These are phyloP conservation scores for Arremon aurantiirostris DNA, from an alignment of 2,797 vertebrate genomes.

Conservation along the genomic window DNA sequence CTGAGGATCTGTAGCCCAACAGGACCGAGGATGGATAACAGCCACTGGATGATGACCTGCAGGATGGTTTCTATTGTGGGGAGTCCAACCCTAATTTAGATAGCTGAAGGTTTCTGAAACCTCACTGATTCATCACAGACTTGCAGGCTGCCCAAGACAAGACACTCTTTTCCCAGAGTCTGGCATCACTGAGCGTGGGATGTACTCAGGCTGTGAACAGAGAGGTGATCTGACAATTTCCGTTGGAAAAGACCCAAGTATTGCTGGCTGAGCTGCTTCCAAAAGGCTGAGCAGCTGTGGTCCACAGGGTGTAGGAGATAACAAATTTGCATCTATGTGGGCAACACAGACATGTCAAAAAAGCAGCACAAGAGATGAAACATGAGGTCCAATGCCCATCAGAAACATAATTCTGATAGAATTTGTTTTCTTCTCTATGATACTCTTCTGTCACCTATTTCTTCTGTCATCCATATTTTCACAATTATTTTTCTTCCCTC, in stretches of 20 bases:
- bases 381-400: not conserved
- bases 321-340: not conserved
- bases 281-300: not conserved
- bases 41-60: not conserved
- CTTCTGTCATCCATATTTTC: not conserved
- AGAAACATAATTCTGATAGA: not conserved
- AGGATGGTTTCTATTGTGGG: not conserved
- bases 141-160: not conserved
- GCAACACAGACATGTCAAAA: not conserved
- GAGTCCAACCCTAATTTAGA: not conserved
- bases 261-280: not conserved
- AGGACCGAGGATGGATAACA: not conserved
- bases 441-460: not conserved
- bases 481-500: not conserved
- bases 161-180: not conserved
- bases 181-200: not conserved
- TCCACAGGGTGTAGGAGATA: not conserved
- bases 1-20: not conserved
- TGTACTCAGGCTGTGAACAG: not conserved
- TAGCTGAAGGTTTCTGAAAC: not conserved
- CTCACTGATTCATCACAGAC: not conserved
- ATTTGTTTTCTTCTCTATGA: not conserved
- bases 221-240: not conserved
- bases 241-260: not conserved
- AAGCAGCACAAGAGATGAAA: not conserved